phyloP scores from a whole-genome alignment of 2,113 vertebrate genomes.

The Cebidichthys violaceus region DNA sequence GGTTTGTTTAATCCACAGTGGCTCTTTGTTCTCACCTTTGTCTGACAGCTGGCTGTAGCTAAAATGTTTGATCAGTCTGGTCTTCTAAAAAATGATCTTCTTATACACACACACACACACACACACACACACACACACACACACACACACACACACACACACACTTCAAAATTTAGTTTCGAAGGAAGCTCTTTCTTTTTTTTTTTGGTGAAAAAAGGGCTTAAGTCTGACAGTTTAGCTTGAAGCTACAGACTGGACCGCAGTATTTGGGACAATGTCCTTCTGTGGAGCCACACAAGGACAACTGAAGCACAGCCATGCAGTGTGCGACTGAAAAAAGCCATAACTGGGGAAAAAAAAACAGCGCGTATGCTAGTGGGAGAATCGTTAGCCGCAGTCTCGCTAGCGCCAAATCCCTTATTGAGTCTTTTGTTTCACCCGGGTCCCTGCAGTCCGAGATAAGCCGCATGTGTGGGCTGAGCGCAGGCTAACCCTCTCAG shows the following conservation, averaged over 20 bases:
- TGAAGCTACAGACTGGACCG: background rate
- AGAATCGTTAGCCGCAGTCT: constrained; percentile 39
- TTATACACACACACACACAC: too few relatives aligned
- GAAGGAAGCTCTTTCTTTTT: too few relatives aligned
- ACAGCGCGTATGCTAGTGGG: constrained; percentile 15
- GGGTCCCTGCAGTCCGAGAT: constrained; percentile 65
- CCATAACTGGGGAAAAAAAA: too few relatives aligned
- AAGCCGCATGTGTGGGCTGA: constrained; percentile 65
- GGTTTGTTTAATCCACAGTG: background rate
- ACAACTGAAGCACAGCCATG: background rate
- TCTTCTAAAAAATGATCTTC: too few relatives aligned
- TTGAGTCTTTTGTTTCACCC: constrained; percentile 66
- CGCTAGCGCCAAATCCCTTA: constrained; percentile 55
- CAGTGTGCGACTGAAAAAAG: constrained; percentile 24
- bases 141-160: too few relatives aligned
- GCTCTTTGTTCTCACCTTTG: constrained; percentile 1
- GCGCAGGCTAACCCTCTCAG: constrained; percentile 55
- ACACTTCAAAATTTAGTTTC: too few relatives aligned
- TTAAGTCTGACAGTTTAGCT: too few relatives aligned
- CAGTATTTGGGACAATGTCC: background rate
- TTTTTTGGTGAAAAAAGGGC: background rate
- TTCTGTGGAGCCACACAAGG: constrained; percentile 3
- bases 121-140: too few relatives aligned
- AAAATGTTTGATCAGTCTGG: background rate
- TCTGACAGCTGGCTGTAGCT: background rate